These are phyloP conservation scores for Phocoena phocoena DNA, from an alignment of 2,113 vertebrate species.

Conservation along the genomic window DNA sequence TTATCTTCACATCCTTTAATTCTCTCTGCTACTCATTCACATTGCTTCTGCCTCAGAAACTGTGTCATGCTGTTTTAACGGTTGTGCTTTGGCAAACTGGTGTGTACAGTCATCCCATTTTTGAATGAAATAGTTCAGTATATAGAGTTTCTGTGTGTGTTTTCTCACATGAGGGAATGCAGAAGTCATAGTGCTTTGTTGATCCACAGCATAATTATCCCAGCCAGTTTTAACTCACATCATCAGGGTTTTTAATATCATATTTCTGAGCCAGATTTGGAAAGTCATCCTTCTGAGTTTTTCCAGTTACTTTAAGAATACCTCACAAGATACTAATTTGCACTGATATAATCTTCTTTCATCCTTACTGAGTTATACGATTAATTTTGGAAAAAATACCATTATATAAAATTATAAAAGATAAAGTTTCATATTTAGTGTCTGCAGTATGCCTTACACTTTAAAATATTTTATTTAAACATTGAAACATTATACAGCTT, in stretches of 20 bases:
- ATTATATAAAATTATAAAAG: background rate
- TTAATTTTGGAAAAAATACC: background rate
- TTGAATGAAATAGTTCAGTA: background rate
- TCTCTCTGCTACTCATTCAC: background rate
- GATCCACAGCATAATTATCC: background rate
- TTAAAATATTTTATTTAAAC: background rate
- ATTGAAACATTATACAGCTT: background rate
- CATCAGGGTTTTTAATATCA: background rate
- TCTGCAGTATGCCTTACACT: background rate
- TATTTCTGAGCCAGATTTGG: background rate
- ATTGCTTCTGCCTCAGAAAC: accelerated
- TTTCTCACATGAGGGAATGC: background rate
- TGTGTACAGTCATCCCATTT: background rate
- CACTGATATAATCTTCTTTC: background rate
- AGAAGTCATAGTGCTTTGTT: background rate
- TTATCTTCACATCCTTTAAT: background rate
- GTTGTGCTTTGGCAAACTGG: background rate
- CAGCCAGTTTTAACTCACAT: background rate
- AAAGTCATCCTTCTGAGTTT: background rate
- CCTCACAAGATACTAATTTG: background rate
- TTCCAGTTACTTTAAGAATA: background rate
- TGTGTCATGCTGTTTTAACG: background rate
- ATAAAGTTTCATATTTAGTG: background rate
- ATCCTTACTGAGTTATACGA: background rate
- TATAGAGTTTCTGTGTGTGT: background rate